Evolutionary conservation across 1,140 invertebrate genomes (phyloP), one percentile per base, ranked within the genome.

Genomic region (Elymnias hypermnestra): DNA sequence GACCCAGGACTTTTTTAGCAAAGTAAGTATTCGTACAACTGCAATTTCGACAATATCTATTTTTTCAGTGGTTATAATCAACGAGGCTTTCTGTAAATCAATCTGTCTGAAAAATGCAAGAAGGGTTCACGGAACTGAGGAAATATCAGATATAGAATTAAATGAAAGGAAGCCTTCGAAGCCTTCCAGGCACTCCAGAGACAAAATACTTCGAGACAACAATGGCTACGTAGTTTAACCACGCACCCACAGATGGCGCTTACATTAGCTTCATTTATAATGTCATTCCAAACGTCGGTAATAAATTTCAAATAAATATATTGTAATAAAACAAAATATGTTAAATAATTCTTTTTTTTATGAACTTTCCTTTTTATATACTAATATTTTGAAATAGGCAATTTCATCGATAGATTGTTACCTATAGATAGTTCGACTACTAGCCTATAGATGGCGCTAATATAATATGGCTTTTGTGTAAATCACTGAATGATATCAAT

Each of bases 71-170:
- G 41, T 79, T 1, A 59, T 78, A 5, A 45, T 83, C 22, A 83
- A 79, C 8, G 72, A 78, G 53, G 63, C 67, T 0, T 83, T 70
- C 38, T 83, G 78, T 46, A 74, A 79, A 48, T 17, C 67, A 3
- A 22, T 26, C 1, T 78, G 75, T 12, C 13, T 83, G 25, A 64
- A 67, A 5, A 70, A 71, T 22, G 67, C 65, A 2, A 54, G 67
- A 5, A 52, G 52, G 0, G 15, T 53, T n/a, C 28, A 40, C 1
- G 58, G 56, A 3, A 2, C 19, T 1, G 31, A 37, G 8, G 43
- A 61, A 8, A 8, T 12, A 5, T 49, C 45, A 7, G 69, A 76
- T 35, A 61, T 79, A 1, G 75, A 79, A 52, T 12, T 72, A 14
- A 79, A 79, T 35, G 72, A 75, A 46, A 60, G 68, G 36, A 38